Conservation (phyloP, 1,140 invertebrate genomes). For the Micrasema minimum region DNA sequence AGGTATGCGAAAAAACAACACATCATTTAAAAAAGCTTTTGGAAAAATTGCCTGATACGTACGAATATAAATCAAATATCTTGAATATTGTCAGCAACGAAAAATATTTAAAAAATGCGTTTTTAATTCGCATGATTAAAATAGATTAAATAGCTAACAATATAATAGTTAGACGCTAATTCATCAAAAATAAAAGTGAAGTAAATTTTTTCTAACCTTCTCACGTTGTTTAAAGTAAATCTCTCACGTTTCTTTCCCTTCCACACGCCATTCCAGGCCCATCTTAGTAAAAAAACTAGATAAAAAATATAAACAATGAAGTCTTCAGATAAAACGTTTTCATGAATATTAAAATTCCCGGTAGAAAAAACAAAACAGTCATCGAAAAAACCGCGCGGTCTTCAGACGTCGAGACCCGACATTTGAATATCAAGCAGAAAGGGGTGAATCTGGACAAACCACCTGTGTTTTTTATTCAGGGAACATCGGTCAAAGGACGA, state of each 20-base stretch:
- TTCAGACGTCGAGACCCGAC: conserved; percentile 3
- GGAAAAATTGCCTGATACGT: too few species aligned
- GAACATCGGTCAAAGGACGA: conserved; percentile 43
- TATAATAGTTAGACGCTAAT: too few species aligned
- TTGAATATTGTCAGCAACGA: background rate
- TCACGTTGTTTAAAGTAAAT: conserved; percentile 44
- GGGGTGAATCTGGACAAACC: conserved; percentile 47
- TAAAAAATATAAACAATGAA: conserved; percentile 42
- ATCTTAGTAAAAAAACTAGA: conserved; percentile 12
- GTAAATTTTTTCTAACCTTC: conserved; percentile 33
- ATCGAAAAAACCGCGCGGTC: conserved; percentile 40
- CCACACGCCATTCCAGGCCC: conserved; percentile 12
- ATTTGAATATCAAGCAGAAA: conserved; percentile 50
- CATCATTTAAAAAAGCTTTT: too few species aligned
- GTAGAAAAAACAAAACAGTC: conserved; percentile 44
- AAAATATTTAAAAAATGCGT: too few species aligned
- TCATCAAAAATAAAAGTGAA: conserved; percentile 6
- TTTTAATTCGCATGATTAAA: too few species aligned
- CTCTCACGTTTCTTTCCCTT: conserved; percentile 20
- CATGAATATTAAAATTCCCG: conserved; percentile 47
- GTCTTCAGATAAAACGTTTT: conserved; percentile 26
- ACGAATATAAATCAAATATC: background rate
- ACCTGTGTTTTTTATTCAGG: conserved; percentile 49
- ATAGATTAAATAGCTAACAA: too few species aligned
- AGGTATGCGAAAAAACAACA: too few species aligned